A percentile compares a stretch with the other conserved stretches of the same genome.
phyloP scores from a whole-genome alignment of 2,113 vertebrate genomes.

The Candoia aspera region DNA sequence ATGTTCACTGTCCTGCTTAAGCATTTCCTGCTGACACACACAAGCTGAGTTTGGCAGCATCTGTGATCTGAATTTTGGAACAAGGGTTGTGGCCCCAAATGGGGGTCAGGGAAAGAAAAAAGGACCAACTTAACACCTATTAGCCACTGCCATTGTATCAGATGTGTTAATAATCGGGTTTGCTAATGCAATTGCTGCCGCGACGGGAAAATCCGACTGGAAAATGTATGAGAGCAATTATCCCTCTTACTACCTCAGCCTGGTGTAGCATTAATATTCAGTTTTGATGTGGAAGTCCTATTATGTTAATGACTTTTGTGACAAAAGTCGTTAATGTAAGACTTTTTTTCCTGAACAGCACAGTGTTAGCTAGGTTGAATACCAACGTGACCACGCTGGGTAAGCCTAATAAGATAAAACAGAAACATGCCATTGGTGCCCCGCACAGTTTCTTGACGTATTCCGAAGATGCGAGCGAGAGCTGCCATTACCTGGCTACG shows the following conservation, averaged over 20 bases:
- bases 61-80: conserved; percentile 26
- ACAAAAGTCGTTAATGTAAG: conserved; percentile 67
- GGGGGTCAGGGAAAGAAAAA: background rate
- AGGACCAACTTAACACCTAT: conserved; percentile 47
- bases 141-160: conserved; percentile 48
- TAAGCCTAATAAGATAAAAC: conserved; percentile 38
- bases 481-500: conserved; percentile 23
- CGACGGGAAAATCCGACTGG: conserved; percentile 65
- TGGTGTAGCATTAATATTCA: conserved; percentile 69
- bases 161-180: conserved; percentile 59
- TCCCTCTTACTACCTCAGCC: conserved; percentile 59
- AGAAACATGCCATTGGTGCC: background rate
- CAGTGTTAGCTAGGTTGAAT: conserved; percentile 33
- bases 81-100: conserved; percentile 13
- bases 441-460: background rate
- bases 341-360: conserved; percentile 48
- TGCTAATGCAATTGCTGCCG: conserved; percentile 62
- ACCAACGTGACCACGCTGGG: conserved; percentile 13
- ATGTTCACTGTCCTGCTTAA: background rate
- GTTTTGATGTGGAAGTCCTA: conserved; percentile 68
- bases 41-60: background rate
- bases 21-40: background rate
- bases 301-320: conserved; percentile 70
- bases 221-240: conserved; percentile 73
- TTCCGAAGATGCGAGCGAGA: conserved; percentile 7